Conservation (phyloP, 35 echinoderm and acorn worm species). For the Anneissia japonica region DNA sequence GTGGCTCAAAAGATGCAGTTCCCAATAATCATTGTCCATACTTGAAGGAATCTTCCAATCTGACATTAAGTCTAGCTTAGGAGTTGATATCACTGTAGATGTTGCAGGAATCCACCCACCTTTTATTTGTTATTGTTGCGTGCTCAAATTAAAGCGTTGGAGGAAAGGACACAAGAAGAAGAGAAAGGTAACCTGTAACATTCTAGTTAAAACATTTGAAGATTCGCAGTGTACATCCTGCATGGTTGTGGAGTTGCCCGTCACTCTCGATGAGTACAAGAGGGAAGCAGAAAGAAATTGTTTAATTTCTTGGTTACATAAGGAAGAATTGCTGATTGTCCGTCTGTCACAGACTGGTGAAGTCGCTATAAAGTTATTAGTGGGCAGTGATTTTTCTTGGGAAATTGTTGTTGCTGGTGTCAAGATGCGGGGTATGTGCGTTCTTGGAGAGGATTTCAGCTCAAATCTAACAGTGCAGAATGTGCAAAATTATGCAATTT, state of each 20-base stretch:
- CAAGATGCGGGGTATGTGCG: background rate
- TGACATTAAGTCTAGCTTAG: too few species aligned
- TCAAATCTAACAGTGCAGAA: background rate
- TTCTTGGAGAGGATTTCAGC: background rate
- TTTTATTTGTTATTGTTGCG: conserved; percentile 23
- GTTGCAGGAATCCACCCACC: conserved; percentile 26
- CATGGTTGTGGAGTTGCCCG: background rate
- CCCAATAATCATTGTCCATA: too few species aligned
- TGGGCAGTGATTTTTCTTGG: background rate
- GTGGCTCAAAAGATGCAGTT: too few species aligned
- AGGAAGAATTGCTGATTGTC: background rate
- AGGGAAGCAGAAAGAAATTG: background rate
- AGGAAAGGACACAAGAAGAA: conserved; percentile 16
- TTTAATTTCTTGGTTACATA: background rate
- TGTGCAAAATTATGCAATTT: background rate
- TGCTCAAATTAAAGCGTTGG: conserved; percentile 12
- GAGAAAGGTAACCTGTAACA: background rate
- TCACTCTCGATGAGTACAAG: background rate
- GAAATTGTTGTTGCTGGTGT: conserved; percentile 17
- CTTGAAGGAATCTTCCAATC: too few species aligned
- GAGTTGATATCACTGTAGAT: too few species aligned
- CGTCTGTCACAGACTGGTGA: background rate
- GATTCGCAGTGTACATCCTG: conserved; percentile 1
- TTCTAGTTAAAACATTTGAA: background rate
- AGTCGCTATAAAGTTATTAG: background rate